Evolutionary conservation across 2,797 vertebrate species (phyloP), one percentile per base, ranked within the genome.

Genomic region (Aeoliscus strigatus): DNA sequence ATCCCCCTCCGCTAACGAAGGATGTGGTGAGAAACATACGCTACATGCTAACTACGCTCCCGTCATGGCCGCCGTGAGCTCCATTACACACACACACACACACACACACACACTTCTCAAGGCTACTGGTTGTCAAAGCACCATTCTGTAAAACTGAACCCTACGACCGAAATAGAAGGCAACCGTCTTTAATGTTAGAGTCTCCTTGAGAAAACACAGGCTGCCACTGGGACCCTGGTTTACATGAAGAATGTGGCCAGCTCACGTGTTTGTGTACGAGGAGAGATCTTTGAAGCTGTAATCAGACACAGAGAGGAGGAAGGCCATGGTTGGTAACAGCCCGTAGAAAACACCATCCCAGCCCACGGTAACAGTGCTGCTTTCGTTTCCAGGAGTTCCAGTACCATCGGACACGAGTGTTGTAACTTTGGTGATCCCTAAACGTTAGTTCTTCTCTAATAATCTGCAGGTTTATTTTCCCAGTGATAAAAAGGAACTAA

Each of bases 131-230:
- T 27, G 40, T 65, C 40, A 33, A 32, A 52, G 62, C 57, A 52
- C 67, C 60, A 65, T 75, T 75, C 77, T 67, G 63, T 82, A 71
- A 80, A 79, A 80, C 44, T 59, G 64, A 66, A 82, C 77, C 76
- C 64, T 67, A 62, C 9, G 69, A 73, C 75, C 42, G 51, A 81
- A 86, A 86, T 81, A 84, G 80, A 70, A 54, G 12, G 11, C 54
- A 48, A 66, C 55, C 33, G 63, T 41, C 71, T 74, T 67, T 81
- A 76, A 75, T 79, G 77, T 69, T 66, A 11, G 51, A 57, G 80
- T 60, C 62, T 65, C 54, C 39, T 46, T 17, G 25, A 55, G 55
- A 67, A 73, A 72, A 70, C 53, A 63, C 58, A 60, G 67, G 53
- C 73, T 58, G 64, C 60, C 68, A 54, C 52, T 68, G 68, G 72